These are phyloP conservation scores for Galemys pyrenaicus DNA, from an alignment of 2,113 vertebrate species.

Conservation along the genomic window DNA sequence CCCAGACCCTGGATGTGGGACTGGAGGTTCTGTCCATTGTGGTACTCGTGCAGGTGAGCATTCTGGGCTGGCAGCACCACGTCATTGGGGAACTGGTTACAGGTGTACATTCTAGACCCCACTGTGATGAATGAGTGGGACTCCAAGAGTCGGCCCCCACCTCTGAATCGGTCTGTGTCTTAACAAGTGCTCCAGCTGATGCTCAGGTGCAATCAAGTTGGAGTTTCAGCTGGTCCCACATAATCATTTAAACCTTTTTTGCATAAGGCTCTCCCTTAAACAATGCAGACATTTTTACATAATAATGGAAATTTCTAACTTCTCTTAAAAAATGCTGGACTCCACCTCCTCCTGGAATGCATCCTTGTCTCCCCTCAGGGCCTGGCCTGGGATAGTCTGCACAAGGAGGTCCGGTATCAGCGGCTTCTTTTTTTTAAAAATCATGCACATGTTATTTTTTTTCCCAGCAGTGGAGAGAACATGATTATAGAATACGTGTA, in stretches of 20 bases:
- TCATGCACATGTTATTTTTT: background rate
- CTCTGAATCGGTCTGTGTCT: background rate
- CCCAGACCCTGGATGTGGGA: background rate
- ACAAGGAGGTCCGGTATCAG: background rate
- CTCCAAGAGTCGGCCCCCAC: background rate
- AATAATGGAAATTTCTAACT: background rate
- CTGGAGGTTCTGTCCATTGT: background rate
- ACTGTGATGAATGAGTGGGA: background rate
- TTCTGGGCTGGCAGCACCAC: background rate
- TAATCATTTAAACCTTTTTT: background rate
- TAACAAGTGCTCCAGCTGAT: background rate
- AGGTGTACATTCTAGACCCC: background rate
- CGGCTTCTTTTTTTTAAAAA: background rate
- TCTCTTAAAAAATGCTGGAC: background rate
- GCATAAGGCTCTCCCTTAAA: background rate
- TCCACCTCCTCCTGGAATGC: background rate
- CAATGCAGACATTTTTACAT: background rate
- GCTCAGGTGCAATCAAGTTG: background rate
- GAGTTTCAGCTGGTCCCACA: background rate
- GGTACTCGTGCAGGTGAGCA: background rate
- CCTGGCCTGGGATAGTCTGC: background rate
- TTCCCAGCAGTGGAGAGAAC: background rate
- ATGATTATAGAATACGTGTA: background rate
- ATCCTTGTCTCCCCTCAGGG: accelerated
- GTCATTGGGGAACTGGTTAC: background rate